Evolutionary conservation across 1,140 invertebrate genomes (phyloP).

Genomic region (Cherax destructor): DNA sequence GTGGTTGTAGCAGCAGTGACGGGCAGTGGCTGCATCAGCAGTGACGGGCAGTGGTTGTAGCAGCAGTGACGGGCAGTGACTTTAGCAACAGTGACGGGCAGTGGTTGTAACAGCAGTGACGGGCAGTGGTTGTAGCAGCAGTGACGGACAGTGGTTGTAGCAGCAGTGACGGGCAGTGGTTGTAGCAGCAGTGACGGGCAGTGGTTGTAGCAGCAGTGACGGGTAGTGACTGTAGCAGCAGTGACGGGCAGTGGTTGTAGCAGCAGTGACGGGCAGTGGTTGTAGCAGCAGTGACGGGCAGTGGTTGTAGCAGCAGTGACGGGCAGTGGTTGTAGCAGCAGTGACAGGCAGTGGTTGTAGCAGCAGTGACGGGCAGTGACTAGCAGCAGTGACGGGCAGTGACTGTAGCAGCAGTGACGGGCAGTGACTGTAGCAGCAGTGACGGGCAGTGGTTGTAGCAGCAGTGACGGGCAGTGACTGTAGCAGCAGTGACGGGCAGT

Average conservation of each 20-base stretch:
- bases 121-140: too few relatives aligned
- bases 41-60: too few relatives aligned
- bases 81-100: too few relatives aligned
- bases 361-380: not conserved
- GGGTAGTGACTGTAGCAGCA: not conserved
- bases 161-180: not conserved
- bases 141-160: too few relatives aligned
- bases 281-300: not conserved
- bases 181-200: not conserved
- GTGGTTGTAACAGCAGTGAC: too few relatives aligned
- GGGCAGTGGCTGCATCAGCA: too few relatives aligned
- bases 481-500: too few relatives aligned
- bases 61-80: too few relatives aligned
- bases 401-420: too few relatives aligned
- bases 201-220: not conserved
- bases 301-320: not conserved
- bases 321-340: not conserved
- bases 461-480: not conserved
- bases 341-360: not conserved
- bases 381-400: not conserved
- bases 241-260: not conserved
- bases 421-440: not conserved
- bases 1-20: not conserved
- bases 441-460: not conserved
- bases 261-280: not conserved